A percentile compares a stretch with the other conserved stretches of the same genome.
Conservation (phyloP, 2,888 invertebrate species). For the Oscheius sp. region DNA sequence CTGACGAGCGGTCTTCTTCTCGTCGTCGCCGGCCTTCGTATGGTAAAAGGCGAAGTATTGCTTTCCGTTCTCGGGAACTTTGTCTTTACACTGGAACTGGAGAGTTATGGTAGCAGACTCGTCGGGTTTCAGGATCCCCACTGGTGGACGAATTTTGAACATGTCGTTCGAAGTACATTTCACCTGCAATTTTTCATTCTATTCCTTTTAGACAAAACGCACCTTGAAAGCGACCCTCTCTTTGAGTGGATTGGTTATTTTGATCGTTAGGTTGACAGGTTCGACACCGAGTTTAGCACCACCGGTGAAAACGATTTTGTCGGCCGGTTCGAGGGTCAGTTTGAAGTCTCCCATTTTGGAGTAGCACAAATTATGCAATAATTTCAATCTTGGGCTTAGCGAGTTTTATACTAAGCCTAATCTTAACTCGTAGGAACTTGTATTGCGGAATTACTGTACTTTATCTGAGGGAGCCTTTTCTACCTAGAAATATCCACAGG, state of each 20-base stretch:
- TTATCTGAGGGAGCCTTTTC: background rate
- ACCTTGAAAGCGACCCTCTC: constrained; percentile 47
- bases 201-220: background rate
- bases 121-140: constrained; percentile 44
- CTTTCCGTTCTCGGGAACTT: constrained; percentile 58
- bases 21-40: constrained; percentile 13
- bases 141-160: constrained; percentile 60
- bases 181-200: constrained; percentile 28
- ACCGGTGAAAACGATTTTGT: constrained; percentile 45
- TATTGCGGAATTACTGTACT: background rate
- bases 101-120: constrained; percentile 27
- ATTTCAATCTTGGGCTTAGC: no score
- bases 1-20: constrained; percentile 31
- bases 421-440: background rate
- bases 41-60: constrained; percentile 63
- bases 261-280: constrained; percentile 35
- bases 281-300: constrained; percentile 57
- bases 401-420: background rate
- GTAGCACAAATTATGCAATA: no score
- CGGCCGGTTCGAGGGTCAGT: constrained; percentile 42
- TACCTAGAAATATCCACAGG: background rate
- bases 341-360: constrained; percentile 38
- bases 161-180: constrained; percentile 63
- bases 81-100: constrained; percentile 51
- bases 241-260: constrained; percentile 52